These are phyloP conservation scores for Lydus trimaculatus DNA, from an alignment of 2,888 invertebrate genomes.

Conservation along the genomic window DNA sequence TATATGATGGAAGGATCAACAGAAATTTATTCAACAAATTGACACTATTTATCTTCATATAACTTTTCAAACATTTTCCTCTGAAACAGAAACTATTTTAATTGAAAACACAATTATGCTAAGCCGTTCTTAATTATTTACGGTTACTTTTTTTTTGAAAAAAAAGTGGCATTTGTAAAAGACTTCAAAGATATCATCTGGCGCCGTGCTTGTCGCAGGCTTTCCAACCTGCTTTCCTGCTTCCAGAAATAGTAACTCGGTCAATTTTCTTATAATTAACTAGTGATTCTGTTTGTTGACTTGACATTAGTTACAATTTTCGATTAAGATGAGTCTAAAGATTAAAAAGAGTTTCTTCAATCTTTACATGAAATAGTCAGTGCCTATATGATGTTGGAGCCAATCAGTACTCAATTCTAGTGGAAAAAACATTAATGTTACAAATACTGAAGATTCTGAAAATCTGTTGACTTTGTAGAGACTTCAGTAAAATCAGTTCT, in stretches of 20 bases:
- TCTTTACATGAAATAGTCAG: no score
- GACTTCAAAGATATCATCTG: slow-evolving; percentile 3
- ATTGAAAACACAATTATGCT: background rate
- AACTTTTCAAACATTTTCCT: background rate
- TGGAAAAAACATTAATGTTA: no score
- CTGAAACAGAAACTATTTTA: background rate
- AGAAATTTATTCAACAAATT: background rate
- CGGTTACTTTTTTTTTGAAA: background rate
- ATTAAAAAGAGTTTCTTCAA: no score
- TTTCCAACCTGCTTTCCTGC: slow-evolving; percentile 3
- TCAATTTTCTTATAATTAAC: background rate
- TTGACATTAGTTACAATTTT: background rate
- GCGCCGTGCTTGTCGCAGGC: background rate
- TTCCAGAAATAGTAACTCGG: slow-evolving; percentile 1
- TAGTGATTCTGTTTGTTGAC: background rate
- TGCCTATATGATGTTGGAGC: no score
- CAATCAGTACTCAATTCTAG: no score
- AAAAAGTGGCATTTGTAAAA: background rate
- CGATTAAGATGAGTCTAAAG: no score
- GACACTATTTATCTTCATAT: background rate
- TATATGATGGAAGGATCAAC: background rate
- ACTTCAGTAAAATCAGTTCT: no score
- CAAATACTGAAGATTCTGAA: no score
- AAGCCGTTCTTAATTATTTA: background rate
- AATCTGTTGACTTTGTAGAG: no score